phyloP scores from a whole-genome alignment of 2,797 vertebrate genomes.

The Lateolabrax maculatus region DNA sequence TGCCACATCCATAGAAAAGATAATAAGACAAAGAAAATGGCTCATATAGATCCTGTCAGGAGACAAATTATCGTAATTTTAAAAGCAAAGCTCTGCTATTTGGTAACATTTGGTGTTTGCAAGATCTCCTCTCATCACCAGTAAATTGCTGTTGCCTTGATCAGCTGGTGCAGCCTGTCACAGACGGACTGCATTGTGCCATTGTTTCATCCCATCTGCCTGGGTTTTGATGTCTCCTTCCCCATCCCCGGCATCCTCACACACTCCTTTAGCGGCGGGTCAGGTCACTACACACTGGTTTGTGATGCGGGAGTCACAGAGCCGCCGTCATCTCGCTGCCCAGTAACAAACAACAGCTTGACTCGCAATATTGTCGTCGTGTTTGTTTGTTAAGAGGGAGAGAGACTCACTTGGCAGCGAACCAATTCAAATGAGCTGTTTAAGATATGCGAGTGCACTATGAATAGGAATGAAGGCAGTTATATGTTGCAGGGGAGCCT shows the following conservation, averaged over 20 bases:
- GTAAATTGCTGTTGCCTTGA: slow-evolving; percentile 74
- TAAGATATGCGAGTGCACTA: slow-evolving; percentile 64
- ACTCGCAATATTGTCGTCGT: slow-evolving; percentile 77
- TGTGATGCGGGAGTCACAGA: slow-evolving; percentile 67
- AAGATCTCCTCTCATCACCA: slow-evolving; percentile 64
- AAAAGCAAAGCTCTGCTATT: slow-evolving; percentile 73
- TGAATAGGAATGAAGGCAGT: slow-evolving; percentile 68
- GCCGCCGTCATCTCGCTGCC: slow-evolving; percentile 69
- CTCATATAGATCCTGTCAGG: slow-evolving; percentile 67
- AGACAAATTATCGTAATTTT: slow-evolving; percentile 73
- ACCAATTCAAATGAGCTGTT: slow-evolving; percentile 79
- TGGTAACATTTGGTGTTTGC: slow-evolving; percentile 78
- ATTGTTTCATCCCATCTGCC: slow-evolving; percentile 80
- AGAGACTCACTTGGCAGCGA: slow-evolving; percentile 70
- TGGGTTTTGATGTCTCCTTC: slow-evolving; percentile 72
- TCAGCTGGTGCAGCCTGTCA: slow-evolving; percentile 71
- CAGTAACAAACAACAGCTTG: slow-evolving; percentile 80
- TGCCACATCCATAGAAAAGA: slow-evolving; percentile 52
- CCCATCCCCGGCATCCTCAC: slow-evolving; percentile 58
- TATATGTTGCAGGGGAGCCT: slow-evolving; percentile 64
- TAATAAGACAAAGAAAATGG: slow-evolving; percentile 66
- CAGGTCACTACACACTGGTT: slow-evolving; percentile 73
- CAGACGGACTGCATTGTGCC: slow-evolving; percentile 54
- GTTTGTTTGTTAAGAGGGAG: slow-evolving; percentile 75
- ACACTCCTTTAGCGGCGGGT: slow-evolving; percentile 62